Base-by-base conservation (phyloP, 2,888 invertebrate species). In the Apamea sordens region DNA sequence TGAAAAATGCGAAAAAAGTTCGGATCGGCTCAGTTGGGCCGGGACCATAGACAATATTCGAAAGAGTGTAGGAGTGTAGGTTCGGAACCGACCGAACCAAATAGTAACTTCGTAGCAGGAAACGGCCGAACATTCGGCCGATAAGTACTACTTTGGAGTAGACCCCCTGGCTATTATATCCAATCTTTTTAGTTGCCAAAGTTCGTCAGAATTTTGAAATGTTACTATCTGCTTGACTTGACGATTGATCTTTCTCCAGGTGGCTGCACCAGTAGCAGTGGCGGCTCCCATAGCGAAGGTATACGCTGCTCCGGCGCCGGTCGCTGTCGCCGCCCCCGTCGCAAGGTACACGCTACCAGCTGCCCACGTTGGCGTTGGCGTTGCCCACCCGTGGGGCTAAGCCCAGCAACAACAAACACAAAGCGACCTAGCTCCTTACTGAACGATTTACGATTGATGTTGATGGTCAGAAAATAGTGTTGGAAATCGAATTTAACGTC, bases 351-450 rank as follows among this genome's bases (percentile, higher is more conserved):
- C 90, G 13, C 85, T 92, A 1, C 91, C 93, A 80, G 89, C 92
- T 79, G 91, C 93, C 68, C 90, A 90, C 76, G 68, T 86, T 21
- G 86, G 85, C 41, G 89, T 95, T 76, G 95, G 85, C 41, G 88
- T 95, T 76, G 95, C 93, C 71, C 94, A 96, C 93, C 95, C 96
- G 28, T 96, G 96, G 96, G 95, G 95, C 83, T 96, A 96, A 90
- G 41, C 86, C 65, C 67, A 70, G 64, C 32, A 84, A 85, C 84
- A 86, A 87, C 84, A 67, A 83, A 79, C 77, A 77, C 75, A 76
- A 73, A 78, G 80, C 84, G 77, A 82, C 69, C 90, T 85, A 80
- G 77, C 64, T 68, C 59, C 73, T 82, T 76, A 80, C 86, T 89
- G 83, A 86, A 85, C 85, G 84, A 83, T 73, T 50, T 21, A 64